A percentile compares a stretch with the other conserved stretches of the same genome.
phyloP scores from a whole-genome alignment of 2,888 invertebrate species.

The Sarcophaga variegata region DNA sequence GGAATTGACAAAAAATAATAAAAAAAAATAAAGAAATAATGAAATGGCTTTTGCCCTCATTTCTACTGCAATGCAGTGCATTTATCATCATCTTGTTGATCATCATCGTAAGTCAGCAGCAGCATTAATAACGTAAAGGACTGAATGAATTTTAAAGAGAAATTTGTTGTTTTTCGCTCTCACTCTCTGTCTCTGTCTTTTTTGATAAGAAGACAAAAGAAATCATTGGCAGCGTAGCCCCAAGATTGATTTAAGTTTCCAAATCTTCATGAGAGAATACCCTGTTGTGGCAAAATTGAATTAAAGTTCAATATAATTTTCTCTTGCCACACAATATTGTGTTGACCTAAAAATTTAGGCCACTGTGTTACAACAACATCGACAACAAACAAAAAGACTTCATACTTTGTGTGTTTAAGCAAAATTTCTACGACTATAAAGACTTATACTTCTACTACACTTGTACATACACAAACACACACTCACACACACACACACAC shows the following conservation, averaged over 20 bases:
- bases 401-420: constrained; percentile 41
- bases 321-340: constrained; percentile 20
- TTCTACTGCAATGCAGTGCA: constrained; percentile 62
- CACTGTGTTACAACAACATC: constrained; percentile 62
- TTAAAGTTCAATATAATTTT: constrained; percentile 53
- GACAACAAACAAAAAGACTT: constrained; percentile 7
- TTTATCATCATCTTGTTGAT: constrained; percentile 35
- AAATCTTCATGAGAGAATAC: background rate
- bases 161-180: background rate
- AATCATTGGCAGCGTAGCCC: background rate
- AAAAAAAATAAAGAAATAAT: constrained; percentile 34
- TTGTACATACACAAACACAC: background rate
- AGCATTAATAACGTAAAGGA: background rate
- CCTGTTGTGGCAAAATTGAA: constrained; percentile 7
- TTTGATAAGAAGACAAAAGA: background rate
- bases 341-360: constrained; percentile 64
- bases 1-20: background rate
- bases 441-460: background rate
- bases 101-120: background rate
- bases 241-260: constrained; percentile 15
- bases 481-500: constrained; percentile 6
- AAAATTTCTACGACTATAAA: constrained; percentile 6
- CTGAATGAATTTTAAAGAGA: background rate
- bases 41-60: constrained; percentile 65
- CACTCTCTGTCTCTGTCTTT: no score